Evolutionary conservation across 64 coral and sea anemone species (phyloP).

Genomic region (Astreopora myriophthalma): DNA sequence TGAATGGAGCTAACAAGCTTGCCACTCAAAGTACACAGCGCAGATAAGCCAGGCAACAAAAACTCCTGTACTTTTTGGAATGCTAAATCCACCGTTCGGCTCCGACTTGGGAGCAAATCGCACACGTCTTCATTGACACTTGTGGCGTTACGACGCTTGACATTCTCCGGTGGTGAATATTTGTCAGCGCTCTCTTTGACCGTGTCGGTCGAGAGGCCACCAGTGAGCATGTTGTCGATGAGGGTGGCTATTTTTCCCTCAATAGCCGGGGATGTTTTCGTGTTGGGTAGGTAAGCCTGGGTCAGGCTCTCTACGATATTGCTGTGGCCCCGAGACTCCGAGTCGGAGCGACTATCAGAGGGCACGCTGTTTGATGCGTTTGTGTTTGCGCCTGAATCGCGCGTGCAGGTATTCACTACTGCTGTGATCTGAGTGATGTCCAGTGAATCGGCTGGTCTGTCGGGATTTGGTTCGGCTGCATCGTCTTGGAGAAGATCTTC

Average conservation of each 20-base stretch:
- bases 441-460: no score
- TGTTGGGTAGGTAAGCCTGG: neutral
- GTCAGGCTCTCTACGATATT: constrained; percentile 30
- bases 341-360: neutral
- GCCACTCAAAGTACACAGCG: neutral
- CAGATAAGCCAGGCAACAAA: constrained; percentile 18
- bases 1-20: constrained; percentile 16
- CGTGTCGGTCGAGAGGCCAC: constrained; percentile 22
- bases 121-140: neutral
- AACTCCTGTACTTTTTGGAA: constrained; percentile 13
- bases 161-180: constrained; percentile 37
- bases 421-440: no score
- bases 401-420: no score
- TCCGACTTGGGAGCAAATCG: constrained; percentile 15
- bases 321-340: neutral
- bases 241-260: constrained; percentile 10
- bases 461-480: neutral
- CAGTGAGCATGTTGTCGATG: neutral
- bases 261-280: constrained; percentile 23
- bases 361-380: neutral
- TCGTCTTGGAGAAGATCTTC: neutral
- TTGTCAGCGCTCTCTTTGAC: constrained; percentile 19
- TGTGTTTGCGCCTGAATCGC: neutral
- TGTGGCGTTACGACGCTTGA: neutral
- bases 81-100: neutral